Conservation (phyloP, 2,797 vertebrate genomes). For the Delichon dasypus region DNA sequence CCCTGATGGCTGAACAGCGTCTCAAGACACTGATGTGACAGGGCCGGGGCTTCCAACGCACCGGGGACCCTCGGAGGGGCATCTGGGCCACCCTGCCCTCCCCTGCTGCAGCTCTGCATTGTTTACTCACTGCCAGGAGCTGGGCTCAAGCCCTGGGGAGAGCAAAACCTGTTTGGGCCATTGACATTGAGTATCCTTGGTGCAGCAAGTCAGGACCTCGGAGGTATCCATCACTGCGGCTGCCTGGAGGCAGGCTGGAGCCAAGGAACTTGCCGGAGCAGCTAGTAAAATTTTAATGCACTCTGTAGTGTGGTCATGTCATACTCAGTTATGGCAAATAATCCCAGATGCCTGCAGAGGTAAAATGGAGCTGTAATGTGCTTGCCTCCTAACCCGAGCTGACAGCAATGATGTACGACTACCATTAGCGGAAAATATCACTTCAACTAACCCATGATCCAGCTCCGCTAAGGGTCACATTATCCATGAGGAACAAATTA, state of each 20-base stretch:
- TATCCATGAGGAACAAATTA: constrained; percentile 99
- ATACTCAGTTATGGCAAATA: constrained; percentile 99
- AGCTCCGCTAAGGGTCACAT: constrained; percentile 99
- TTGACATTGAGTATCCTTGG: constrained; percentile 86
- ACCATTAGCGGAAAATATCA: constrained; percentile 99
- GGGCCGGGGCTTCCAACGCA: accelerated
- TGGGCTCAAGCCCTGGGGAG: neutral
- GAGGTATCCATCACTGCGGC: constrained; percentile 86
- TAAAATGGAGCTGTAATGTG: constrained; percentile 99
- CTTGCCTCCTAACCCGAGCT: constrained; percentile 98
- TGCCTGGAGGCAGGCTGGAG: constrained; percentile 80
- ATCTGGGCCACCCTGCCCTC: neutral
- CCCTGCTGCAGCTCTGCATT: neutral
- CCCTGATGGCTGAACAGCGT: neutral
- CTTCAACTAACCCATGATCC: constrained; percentile 99
- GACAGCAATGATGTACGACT: constrained; percentile 99
- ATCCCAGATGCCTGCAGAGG: constrained; percentile 99
- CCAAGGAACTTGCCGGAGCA: constrained; percentile 88
- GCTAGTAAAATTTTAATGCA: constrained; percentile 99
- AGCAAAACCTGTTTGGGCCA: constrained; percentile 74
- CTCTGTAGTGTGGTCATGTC: constrained; percentile 98
- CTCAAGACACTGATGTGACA: neutral
- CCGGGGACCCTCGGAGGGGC: neutral
- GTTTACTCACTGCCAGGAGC: constrained; percentile 36
- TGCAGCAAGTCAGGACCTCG: constrained; percentile 80